Evolutionary conservation across 2,797 vertebrate genomes (phyloP), one percentile per base, ranked within the genome.

Genomic region (Karalla daura): DNA sequence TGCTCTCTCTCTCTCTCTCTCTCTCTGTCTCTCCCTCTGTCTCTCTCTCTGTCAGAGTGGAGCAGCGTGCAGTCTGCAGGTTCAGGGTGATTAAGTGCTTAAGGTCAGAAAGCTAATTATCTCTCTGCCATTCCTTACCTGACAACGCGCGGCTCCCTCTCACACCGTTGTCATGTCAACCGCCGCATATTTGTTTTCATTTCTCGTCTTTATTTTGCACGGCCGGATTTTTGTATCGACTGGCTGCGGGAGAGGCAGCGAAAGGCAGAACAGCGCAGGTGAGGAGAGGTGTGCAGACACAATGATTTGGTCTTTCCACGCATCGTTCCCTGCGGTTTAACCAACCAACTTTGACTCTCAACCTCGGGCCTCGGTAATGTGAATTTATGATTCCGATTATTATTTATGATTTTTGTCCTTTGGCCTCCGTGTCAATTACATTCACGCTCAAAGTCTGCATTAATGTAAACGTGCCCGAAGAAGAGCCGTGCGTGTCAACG

Each of bases 61-160:
- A 77, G 52, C 79, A 39, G 81, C 74, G 49, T 74, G 78, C 82
- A 54, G 75, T 72, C 87, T 74, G 81, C 79, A 84, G 85, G 89
- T 88, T 81, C 72, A 70, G 79, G 76, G 84, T 88, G 90, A 90
- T 92, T 92, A 91, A 90, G 84, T 84, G 87, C 87, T 93, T 93
- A 89, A 89, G 86, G 86, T 89, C 88, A 90, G 84, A 58, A 76
- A 41, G 83, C 85, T 93, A 92, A 94, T 92, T 88, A 89, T 87
- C 86, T 83, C 70, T 46, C 77, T 67, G 79, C 86, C 71, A 74
- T 74, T 81, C 78, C 66, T 77, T 70, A 85, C 85, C 86, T 88
- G 84, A 86, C 76, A 76, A 78, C 66, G 76, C 78, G 70, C 59
- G 74, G 74, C 71, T 83, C 74, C 72, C 81, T 67, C 80, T 81